phyloP scores from a whole-genome alignment of 2,797 vertebrate species.

The Holocentrus rufus region DNA sequence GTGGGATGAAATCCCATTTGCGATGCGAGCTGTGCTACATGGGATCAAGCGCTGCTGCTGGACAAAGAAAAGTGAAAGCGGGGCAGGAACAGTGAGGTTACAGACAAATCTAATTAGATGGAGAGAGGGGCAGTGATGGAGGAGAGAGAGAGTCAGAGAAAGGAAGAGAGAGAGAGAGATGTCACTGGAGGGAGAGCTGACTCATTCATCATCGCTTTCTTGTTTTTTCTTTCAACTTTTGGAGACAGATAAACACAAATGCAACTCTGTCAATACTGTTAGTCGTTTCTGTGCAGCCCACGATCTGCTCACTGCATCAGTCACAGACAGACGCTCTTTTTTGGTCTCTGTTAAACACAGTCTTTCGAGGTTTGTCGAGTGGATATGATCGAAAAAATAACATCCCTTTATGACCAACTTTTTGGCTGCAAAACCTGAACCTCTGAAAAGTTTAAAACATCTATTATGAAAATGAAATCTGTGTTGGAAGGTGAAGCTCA shows the following conservation, averaged over 20 bases:
- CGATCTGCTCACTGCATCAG: not conserved
- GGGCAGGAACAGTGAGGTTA: constrained; percentile 69
- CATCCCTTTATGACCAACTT: too few relatives aligned
- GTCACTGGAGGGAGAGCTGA: constrained; percentile 44
- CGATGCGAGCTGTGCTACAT: constrained; percentile 54
- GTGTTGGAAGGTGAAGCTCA: not conserved
- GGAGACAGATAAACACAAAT: constrained; percentile 23
- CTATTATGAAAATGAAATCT: too few relatives aligned
- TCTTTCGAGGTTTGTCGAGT: constrained; percentile 45
- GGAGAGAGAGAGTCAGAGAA: constrained; percentile 28
- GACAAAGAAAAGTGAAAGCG: constrained; percentile 67
- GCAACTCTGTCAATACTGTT: not conserved
- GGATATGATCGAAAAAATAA: constrained; percentile 18
- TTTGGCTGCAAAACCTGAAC: not conserved
- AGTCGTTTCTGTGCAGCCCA: not conserved
- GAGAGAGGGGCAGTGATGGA: constrained; percentile 57
- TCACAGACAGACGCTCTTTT: constrained; percentile 21
- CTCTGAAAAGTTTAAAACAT: too few relatives aligned
- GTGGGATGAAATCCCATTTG: constrained; percentile 72
- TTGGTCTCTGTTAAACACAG: constrained; percentile 38
- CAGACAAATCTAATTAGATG: constrained; percentile 74
- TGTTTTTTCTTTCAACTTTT: constrained; percentile 50
- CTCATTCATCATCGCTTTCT: constrained; percentile 52
- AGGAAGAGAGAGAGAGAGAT: constrained; percentile 29
- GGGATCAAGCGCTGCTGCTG: constrained; percentile 64